Base-by-base conservation (phyloP, 1,140 invertebrate genomes). In the Euwallacea fornicatus region DNA sequence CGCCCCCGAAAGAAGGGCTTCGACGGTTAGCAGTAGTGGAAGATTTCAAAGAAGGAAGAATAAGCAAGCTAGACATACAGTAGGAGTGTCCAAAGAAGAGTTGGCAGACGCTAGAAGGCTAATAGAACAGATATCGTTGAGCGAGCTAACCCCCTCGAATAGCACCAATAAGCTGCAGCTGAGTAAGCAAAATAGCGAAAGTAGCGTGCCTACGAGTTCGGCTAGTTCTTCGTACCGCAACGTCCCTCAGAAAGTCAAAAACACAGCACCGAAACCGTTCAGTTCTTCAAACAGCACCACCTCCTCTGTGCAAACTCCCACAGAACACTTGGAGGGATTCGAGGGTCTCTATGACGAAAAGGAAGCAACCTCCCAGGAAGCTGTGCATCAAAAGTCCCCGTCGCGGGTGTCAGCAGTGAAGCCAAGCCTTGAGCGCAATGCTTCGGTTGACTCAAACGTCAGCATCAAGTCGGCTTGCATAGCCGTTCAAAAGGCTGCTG, bases 61-160 rank as follows among this genome's bases (percentile, higher is more conserved):
- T 66, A 83, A 87, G 44, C 83, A 85, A 42, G 86, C 86, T 43
- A 84, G 92, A 3, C 91, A 94, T 76, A 94, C 92, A 0, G 91
- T 94, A 4, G 92, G 91, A 13, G 92, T 94, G 1, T 92, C 89
- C 4, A 83, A 85, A 1, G 91, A 93, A 78, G 92, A 94, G 75
- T 80, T 94, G 33, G 90, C 88, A 0, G 86, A 89, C 71, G 92
- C 92, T 0, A 84, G 92, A 54, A 86, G 88, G 62, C 87, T 91
- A 76, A 85, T 93, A 50, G 87, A 91, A 75, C 85, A 90, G 72
- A 87, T 88, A 76, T 82, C 84, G 7, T 77, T 88, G 11, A 62
- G 76, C n/a, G 64, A 76, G 8, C 50, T 77, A 11, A 62, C 68
- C 41, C 76, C 82, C 75, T 79, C 81, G 47, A 68, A 73, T 53